Conservation (phyloP, 2,888 invertebrate genomes). For the Drosophila paucipuncta region DNA sequence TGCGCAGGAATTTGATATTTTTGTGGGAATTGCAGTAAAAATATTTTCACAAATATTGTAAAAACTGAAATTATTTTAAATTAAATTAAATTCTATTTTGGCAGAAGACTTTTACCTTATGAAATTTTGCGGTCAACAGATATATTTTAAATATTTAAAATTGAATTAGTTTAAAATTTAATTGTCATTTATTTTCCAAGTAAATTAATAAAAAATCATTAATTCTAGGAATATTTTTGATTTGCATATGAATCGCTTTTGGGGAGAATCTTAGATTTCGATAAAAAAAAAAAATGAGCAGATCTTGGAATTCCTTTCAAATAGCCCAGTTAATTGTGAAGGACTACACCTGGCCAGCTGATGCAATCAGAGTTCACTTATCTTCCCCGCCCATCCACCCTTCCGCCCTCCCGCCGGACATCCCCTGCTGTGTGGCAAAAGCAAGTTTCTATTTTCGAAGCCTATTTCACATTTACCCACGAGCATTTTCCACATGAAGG, state of each 20-base stretch:
- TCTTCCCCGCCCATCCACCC: background rate
- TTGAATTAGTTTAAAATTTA: background rate
- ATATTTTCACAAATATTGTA: background rate
- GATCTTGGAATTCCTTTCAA: background rate
- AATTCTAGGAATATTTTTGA: background rate
- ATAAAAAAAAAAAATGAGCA: background rate
- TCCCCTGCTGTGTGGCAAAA: constrained; percentile 25
- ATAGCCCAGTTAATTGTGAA: constrained; percentile 2
- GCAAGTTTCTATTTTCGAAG: constrained; percentile 47
- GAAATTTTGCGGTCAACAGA: background rate
- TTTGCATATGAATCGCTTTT: background rate
- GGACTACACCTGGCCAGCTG: constrained; percentile 48
- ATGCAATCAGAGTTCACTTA: constrained; percentile 42
- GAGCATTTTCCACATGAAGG: constrained; percentile 61
- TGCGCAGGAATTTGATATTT: constrained; percentile 57
- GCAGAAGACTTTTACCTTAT: too few species aligned
- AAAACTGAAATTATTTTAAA: background rate
- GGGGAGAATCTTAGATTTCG: background rate
- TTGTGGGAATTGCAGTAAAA: constrained; percentile 47
- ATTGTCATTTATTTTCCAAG: background rate
- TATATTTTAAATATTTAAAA: background rate
- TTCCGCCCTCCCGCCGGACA: background rate
- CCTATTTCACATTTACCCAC: constrained; percentile 44
- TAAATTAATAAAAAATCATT: background rate
- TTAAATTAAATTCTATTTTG: too few species aligned